phyloP scores from a whole-genome alignment of 2,888 invertebrate species.

The Scaptomyza polygonia region DNA sequence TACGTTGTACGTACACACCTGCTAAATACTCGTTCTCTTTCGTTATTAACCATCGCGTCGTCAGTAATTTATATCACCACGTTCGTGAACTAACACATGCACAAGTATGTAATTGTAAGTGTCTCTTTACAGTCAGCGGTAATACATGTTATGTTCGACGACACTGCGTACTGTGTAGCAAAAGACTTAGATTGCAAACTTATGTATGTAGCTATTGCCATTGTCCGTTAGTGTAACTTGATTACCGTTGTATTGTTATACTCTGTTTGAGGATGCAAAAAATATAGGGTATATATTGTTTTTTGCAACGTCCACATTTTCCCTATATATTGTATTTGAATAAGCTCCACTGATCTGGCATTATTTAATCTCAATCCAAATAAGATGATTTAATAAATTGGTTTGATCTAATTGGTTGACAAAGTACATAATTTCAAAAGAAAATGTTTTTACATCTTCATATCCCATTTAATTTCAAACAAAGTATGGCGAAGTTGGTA shows the following conservation, averaged over 20 bases:
- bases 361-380: no score
- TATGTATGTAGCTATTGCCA: constrained; percentile 13
- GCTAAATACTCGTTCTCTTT: constrained; percentile 41
- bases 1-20: no score
- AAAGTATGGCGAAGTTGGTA: background rate
- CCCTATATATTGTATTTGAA: no score
- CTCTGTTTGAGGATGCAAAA: background rate
- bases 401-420: no score
- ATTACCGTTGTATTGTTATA: constrained; percentile 55
- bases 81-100: constrained; percentile 30
- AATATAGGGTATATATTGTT: background rate
- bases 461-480: no score
- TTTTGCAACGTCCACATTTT: no score
- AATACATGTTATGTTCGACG: constrained; percentile 28
- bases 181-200: constrained; percentile 25
- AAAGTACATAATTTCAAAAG: no score
- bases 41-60: constrained; percentile 27
- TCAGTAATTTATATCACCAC: constrained; percentile 45
- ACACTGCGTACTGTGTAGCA: constrained; percentile 21
- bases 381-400: no score
- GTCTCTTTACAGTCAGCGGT: constrained; percentile 39
- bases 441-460: no score
- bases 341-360: no score
- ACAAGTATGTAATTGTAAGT: constrained; percentile 23
- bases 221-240: constrained; percentile 48